Evolutionary conservation across 2,888 invertebrate species (phyloP), one percentile per base, ranked within the genome.

Genomic region (Julus scandinavius): DNA sequence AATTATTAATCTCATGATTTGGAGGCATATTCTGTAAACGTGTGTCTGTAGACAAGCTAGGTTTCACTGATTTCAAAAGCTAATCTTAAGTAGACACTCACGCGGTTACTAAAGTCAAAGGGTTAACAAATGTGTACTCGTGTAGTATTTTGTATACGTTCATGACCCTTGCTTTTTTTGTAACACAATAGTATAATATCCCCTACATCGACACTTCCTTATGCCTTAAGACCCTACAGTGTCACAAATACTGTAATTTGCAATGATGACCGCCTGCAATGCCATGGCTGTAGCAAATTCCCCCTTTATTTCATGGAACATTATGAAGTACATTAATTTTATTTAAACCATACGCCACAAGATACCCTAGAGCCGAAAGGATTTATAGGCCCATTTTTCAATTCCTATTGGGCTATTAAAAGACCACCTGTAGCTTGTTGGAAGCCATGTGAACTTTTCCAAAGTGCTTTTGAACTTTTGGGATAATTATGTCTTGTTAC

Each of bases 1-100:
- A 63, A 20, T 63, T 63, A 63, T 63, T 63, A 63, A 63, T 63
- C 63, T 63, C 63, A 15, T 63, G n/a, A 63, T 63, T 63, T 58
- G 63, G 9, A 20, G 63, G 63, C 6, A 63, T 20, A 63, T 63
- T 29, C 29, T 29, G 29, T 29, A 1, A 63, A 5, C 63, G 20
- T 63, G 63, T n/a, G 13, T 49, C 1, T 29, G 29, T 29, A 29
- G 29, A 13, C 9, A 49, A 49, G 49, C 9, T 49, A 49, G 49
- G 49, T 63, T 63, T 63, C 63, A 3, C 63, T 20, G 0, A 15
- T 4, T 20, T 20, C 63, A 63, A 63, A 63, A n/a, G 20, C 63
- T 20, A n/a, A 63, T 63, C 63, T 20, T 29, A 20, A 20, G n/a
- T 20, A n/a, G 63, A n/a, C 63, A 20, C 15, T n/a, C 20, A 63